These are phyloP conservation scores for Acleris cristana DNA, from an alignment of 2,888 invertebrate species.

Conservation along the genomic window DNA sequence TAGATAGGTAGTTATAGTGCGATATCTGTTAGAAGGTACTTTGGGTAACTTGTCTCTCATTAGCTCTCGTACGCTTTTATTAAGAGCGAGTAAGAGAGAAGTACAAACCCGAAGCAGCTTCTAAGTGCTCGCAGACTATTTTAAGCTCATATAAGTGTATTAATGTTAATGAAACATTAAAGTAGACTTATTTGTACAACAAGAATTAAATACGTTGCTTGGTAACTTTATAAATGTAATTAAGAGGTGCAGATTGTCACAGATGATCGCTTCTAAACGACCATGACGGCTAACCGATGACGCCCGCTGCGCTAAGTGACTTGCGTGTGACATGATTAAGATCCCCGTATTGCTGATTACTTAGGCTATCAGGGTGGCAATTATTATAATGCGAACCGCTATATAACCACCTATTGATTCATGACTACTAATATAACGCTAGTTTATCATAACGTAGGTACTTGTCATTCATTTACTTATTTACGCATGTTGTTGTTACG, in stretches of 20 bases:
- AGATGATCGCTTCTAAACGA: conserved; percentile 10
- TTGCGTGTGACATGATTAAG: conserved; percentile 3
- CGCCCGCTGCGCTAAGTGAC: background rate
- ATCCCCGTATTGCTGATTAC: conserved; percentile 6
- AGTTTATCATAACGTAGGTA: conserved; percentile 1
- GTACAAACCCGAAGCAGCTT: too few species aligned
- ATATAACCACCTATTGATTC: conserved; percentile 19
- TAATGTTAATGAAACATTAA: too few species aligned
- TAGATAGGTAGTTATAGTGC: too few species aligned
- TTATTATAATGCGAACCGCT: conserved; percentile 1
- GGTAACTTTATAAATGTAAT: conserved; percentile 24
- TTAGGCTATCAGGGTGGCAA: conserved; percentile 24
- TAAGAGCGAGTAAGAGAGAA: too few species aligned
- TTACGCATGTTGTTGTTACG: too few species aligned
- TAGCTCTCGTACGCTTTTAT: too few species aligned
- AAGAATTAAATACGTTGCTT: too few species aligned
- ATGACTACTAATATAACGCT: conserved; percentile 11
- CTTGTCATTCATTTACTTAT: conserved; percentile 2
- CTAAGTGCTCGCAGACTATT: too few species aligned
- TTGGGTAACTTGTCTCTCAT: too few species aligned
- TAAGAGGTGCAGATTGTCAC: conserved; percentile 26
- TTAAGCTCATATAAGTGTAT: too few species aligned
- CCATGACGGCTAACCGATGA: conserved; percentile 7
- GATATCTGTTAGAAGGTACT: too few species aligned
- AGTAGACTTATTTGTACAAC: too few species aligned